phyloP scores from a whole-genome alignment of 2,113 vertebrate genomes.

The Colistium nudipinnis region DNA sequence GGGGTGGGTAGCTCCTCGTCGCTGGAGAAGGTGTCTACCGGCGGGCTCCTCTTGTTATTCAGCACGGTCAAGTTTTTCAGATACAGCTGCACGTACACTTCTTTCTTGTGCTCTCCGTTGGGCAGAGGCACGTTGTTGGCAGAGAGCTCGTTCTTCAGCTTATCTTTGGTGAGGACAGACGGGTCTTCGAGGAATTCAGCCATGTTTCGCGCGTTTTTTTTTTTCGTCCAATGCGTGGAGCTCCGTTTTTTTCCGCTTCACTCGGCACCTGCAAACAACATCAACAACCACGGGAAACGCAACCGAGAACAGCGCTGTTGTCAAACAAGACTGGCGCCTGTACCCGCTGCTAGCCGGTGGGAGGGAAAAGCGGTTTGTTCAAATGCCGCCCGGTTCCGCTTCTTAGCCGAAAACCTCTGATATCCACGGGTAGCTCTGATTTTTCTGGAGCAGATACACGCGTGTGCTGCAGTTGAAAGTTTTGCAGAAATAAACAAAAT shows the following conservation, averaged over 20 bases:
- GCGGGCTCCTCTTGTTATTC: constrained; percentile 82
- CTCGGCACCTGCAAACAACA: constrained; percentile 56
- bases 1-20: constrained; percentile 90
- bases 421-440: neutral
- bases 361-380: constrained; percentile 15
- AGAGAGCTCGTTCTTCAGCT: constrained; percentile 93
- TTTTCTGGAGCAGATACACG: constrained; percentile 44
- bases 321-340: constrained; percentile 75
- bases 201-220: constrained; percentile 76
- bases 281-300: constrained; percentile 50
- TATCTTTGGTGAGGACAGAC: constrained; percentile 93
- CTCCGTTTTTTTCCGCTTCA: neutral
- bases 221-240: neutral
- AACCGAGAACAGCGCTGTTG: constrained; percentile 64
- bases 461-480: neutral
- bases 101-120: constrained; percentile 92
- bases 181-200: constrained; percentile 93
- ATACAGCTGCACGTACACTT: constrained; percentile 96
- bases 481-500: constrained; percentile 7
- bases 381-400: constrained; percentile 8
- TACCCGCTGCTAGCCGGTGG: constrained; percentile 54
- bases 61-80: constrained; percentile 89
- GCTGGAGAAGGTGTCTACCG: constrained; percentile 89
- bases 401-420: constrained; percentile 37
- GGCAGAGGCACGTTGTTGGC: constrained; percentile 93